A percentile compares a stretch with the other conserved stretches of the same genome.
Evolutionary conservation across 2,888 invertebrate species (phyloP).

Genomic region (Lymantria dispar): DNA sequence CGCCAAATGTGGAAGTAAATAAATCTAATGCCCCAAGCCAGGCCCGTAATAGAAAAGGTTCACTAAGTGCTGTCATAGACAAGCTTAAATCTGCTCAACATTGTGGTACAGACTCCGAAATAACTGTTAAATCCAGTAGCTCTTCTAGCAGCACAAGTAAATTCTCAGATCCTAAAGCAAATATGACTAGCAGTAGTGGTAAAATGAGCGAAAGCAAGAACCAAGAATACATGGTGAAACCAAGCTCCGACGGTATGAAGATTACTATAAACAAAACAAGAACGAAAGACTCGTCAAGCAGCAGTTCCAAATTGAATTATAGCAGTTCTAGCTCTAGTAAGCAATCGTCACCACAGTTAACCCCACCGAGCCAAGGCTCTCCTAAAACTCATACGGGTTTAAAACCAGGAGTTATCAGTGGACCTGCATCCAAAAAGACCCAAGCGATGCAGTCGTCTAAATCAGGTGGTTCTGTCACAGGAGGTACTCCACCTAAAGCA

Average conservation of each 20-base stretch:
- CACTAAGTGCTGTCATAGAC: slow-evolving; percentile 93
- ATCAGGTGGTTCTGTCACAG: slow-evolving; percentile 56
- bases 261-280: slow-evolving; percentile 95
- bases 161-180: slow-evolving; percentile 76
- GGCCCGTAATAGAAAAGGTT: slow-evolving; percentile 87
- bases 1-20: slow-evolving; percentile 81
- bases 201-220: slow-evolving; percentile 82
- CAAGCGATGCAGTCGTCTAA: slow-evolving; percentile 83
- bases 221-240: slow-evolving; percentile 94
- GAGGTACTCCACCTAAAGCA: slow-evolving; percentile 72
- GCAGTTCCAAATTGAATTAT: slow-evolving; percentile 70
- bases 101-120: slow-evolving; percentile 80
- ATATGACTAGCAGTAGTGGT: slow-evolving; percentile 59
- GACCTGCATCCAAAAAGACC: slow-evolving; percentile 92
- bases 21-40: slow-evolving; percentile 84
- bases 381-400: slow-evolving; percentile 91
- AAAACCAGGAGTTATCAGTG: slow-evolving; percentile 93
- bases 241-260: slow-evolving; percentile 94
- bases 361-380: slow-evolving; percentile 83
- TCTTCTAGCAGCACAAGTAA: slow-evolving; percentile 67
- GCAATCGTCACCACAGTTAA: slow-evolving; percentile 72
- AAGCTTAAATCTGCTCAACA: slow-evolving; percentile 91
- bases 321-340: slow-evolving; percentile 70
- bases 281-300: slow-evolving; percentile 85
- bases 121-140: slow-evolving; percentile 70